These are phyloP conservation scores for Piprites chloris DNA, from an alignment of 2,113 vertebrate genomes.

Conservation along the genomic window DNA sequence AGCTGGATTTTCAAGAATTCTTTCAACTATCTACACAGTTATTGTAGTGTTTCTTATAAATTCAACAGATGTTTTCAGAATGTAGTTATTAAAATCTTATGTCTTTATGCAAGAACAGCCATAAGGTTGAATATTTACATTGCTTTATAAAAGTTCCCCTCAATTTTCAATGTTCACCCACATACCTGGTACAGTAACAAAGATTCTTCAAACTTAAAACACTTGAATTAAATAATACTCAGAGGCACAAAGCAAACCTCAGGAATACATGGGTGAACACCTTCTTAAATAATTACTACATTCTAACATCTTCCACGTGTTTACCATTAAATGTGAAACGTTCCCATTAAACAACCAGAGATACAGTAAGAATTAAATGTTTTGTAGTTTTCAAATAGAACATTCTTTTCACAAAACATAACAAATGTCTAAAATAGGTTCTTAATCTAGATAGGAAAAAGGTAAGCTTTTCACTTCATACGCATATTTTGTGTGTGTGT, in stretches of 20 bases:
- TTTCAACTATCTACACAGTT: constrained; percentile 75
- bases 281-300: constrained; percentile 81
- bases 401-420: constrained; percentile 85
- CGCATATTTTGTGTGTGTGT: constrained; percentile 68
- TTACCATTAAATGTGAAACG: constrained; percentile 78
- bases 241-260: constrained; percentile 83
- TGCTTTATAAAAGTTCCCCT: constrained; percentile 85
- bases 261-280: constrained; percentile 75
- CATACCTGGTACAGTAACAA: constrained; percentile 78
- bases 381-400: constrained; percentile 81
- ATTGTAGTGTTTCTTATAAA: constrained; percentile 74
- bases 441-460: constrained; percentile 83
- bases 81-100: constrained; percentile 77
- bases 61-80: constrained; percentile 78
- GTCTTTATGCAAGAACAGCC: constrained; percentile 73
- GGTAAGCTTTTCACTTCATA: constrained; percentile 81
- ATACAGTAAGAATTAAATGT: constrained; percentile 82
- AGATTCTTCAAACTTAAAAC: constrained; percentile 81
- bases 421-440: constrained; percentile 84
- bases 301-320: constrained; percentile 81
- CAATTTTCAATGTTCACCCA: constrained; percentile 78
- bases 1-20: constrained; percentile 78
- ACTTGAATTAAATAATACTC: constrained; percentile 82
- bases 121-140: constrained; percentile 82
- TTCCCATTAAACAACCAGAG: constrained; percentile 78